Conservation (phyloP, 2,888 invertebrate genomes). For the Ditula angustiorana region DNA sequence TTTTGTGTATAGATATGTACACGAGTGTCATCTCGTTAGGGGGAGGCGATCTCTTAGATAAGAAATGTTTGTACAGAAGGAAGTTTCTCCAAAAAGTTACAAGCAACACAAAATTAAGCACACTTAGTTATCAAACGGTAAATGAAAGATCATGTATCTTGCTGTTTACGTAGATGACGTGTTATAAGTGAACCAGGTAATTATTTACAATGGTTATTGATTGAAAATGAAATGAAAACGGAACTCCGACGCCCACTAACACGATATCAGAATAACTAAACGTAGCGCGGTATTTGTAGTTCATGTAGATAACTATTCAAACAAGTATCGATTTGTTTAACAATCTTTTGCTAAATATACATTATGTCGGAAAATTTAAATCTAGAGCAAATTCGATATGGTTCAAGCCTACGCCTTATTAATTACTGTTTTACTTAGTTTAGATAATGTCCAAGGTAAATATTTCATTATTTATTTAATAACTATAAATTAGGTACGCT, state of each 20-base stretch:
- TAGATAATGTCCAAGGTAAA: constrained; percentile 35
- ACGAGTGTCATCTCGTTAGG: too few relatives aligned
- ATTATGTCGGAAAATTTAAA: constrained; percentile 32
- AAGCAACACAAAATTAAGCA: too few relatives aligned
- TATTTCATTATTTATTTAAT: constrained; percentile 27
- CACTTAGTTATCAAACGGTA: too few relatives aligned
- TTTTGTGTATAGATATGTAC: too few relatives aligned
- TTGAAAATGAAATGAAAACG: constrained; percentile 46
- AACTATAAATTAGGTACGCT: constrained; percentile 26
- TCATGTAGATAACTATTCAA: constrained; percentile 42
- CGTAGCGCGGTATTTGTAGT: constrained; percentile 44
- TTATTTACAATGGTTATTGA: constrained; percentile 29
- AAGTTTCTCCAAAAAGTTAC: too few relatives aligned
- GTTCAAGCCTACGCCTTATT: constrained; percentile 37
- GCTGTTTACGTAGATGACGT: too few relatives aligned
- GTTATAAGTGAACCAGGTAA: too few relatives aligned
- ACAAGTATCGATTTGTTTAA: constrained; percentile 42
- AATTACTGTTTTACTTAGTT: constrained; percentile 32
- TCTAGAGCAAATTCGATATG: constrained; percentile 32
- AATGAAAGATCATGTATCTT: too few relatives aligned
- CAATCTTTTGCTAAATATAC: constrained; percentile 42
- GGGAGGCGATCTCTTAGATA: too few relatives aligned
- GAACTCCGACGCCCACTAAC: constrained; percentile 43
- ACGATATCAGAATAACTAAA: constrained; percentile 39
- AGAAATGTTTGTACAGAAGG: too few relatives aligned